These are phyloP conservation scores for Brassicogethes aeneus DNA, from an alignment of 2,888 invertebrate genomes.

Conservation along the genomic window DNA sequence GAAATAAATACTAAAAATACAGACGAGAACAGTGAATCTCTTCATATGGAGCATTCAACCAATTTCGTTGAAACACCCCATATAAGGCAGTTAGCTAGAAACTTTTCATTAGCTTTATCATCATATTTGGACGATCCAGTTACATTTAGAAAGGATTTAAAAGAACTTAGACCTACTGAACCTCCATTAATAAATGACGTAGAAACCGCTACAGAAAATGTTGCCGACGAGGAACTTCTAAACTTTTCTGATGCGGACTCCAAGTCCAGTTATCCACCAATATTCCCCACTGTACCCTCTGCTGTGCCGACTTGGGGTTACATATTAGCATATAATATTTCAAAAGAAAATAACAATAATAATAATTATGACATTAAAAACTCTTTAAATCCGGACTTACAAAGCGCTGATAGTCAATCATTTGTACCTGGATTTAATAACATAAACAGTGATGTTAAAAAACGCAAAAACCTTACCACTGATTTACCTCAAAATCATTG, in stretches of 20 bases:
- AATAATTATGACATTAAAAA: constrained; percentile 28
- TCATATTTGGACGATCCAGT: constrained; percentile 76
- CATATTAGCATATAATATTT: constrained; percentile 28
- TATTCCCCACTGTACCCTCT: constrained; percentile 40
- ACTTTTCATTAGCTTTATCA: constrained; percentile 74
- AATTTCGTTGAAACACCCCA: constrained; percentile 55
- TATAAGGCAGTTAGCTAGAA: constrained; percentile 70
- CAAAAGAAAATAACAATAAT: constrained; percentile 10
- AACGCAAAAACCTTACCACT: constrained; percentile 14
- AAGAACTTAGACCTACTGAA: constrained; percentile 71
- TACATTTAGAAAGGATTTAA: constrained; percentile 67
- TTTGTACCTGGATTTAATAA: constrained; percentile 52
- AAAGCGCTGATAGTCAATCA: constrained; percentile 62
- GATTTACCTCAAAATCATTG: constrained; percentile 32
- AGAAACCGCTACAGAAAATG: constrained; percentile 35
- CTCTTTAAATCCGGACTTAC: constrained; percentile 43
- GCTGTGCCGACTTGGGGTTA: constrained; percentile 33
- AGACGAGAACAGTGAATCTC: constrained; percentile 38
- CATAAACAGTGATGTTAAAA: constrained; percentile 38
- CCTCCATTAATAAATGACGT: constrained; percentile 45
- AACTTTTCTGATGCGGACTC: constrained; percentile 64
- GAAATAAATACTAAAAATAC: constrained; percentile 10
- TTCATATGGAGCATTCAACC: constrained; percentile 54
- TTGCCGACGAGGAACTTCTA: constrained; percentile 61
- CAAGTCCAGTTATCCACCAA: constrained; percentile 28